A percentile compares a stretch with the other conserved stretches of the same genome.
Conservation (phyloP, 1,140 invertebrate genomes). For the Triops cancriformis region DNA sequence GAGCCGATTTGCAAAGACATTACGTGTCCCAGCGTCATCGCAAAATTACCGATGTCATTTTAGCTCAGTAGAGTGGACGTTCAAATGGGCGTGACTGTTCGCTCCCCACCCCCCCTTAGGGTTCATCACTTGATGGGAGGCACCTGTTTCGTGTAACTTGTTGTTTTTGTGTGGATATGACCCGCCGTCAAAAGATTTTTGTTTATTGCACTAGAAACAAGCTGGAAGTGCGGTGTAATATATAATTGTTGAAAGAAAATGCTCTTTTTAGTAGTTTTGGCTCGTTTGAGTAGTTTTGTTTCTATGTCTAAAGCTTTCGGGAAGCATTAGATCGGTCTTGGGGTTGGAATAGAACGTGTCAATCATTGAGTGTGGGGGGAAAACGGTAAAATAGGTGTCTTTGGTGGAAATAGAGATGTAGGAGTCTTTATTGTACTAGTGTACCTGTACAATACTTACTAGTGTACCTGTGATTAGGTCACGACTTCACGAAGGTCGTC, state of each 20-base stretch:
- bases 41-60: neutral
- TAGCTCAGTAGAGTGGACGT: neutral
- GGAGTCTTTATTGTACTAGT: too few species aligned
- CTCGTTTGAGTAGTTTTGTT: too few species aligned
- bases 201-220: neutral
- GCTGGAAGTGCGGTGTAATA: neutral
- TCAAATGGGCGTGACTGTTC: neutral
- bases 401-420: too few species aligned
- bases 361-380: too few species aligned
- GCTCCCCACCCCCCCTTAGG: too few species aligned
- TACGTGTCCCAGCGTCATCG: neutral
- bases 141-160: neutral
- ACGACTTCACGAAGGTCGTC: neutral
- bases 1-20: constrained; percentile 10
- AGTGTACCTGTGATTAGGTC: neutral
- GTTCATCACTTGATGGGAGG: too few species aligned
- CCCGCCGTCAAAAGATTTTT: neutral
- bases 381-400: too few species aligned
- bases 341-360: too few species aligned
- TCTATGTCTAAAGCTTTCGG: neutral
- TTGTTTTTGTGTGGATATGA: neutral
- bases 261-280: neutral
- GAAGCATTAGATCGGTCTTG: too few species aligned
- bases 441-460: too few species aligned
- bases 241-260: neutral